Evolutionary conservation across 2,888 invertebrate species (phyloP), one percentile per base, ranked within the genome.

Genomic region (Drosophila eohydei): DNA sequence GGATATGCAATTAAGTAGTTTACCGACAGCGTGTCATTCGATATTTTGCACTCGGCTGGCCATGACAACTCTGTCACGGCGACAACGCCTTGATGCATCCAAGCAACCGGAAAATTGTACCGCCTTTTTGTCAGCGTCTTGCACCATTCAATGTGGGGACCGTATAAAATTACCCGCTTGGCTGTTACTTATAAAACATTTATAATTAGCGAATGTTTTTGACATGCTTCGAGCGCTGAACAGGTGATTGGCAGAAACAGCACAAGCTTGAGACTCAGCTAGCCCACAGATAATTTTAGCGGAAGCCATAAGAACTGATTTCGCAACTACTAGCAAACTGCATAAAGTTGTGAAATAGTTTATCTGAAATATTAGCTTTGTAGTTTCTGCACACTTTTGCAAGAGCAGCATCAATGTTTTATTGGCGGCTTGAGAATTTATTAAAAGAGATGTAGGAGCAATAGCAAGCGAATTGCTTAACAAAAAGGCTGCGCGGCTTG

Each of bases 1-100:
- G 83, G 90, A 84, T 89, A 81, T 86, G 91, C 90, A 91, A 91
- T 90, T 91, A 91, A 85, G 88, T 87, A 90, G 90, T 90, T 84
- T 89, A 64, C 74, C 79, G 80, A 85, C 88, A 91, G 82, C 78
- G 78, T 87, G 80, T 83, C 80, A 78, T 80, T 75, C 70, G 73
- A 84, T 80, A 86, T 61, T 66, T 75, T 72, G 60, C 63, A 64
- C 46, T 26, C 48, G 57, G 56, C 65, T 71, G 70, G 30, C 48
- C 66, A 54, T 63, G 70, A 65, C 73, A 80, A 51, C 26, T 41
- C 77, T 68, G 69, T 50, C 58, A 64, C 44, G 54, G 50, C 60
- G 40, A 46, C 34, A 43, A 34, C 34, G 40, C 51, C 51, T 50
- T 75, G 55, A 61, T 58, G 80, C 66, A 61, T 21, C 59, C 71